These are phyloP conservation scores for Nymphalis io DNA, from an alignment of 1,140 invertebrate genomes.

Conservation along the genomic window DNA sequence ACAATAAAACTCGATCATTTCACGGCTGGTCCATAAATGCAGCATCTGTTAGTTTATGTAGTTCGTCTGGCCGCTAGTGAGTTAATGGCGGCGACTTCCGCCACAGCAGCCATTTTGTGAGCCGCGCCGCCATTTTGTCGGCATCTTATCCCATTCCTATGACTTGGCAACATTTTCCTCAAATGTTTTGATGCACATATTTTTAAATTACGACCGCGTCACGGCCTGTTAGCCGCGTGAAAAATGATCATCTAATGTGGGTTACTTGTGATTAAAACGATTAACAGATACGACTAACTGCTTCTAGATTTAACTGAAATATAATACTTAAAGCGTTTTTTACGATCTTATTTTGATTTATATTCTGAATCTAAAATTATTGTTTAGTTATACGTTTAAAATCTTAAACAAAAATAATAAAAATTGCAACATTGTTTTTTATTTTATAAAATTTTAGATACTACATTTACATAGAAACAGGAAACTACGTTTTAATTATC, in stretches of 20 bases:
- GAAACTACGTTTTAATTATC: constrained; percentile 15
- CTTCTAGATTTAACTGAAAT: background rate
- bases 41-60: constrained; percentile 51
- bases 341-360: background rate
- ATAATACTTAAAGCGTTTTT: background rate
- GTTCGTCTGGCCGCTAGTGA: constrained; percentile 47
- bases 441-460: too few relatives aligned
- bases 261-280: constrained; percentile 16
- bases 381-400: background rate
- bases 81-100: constrained; percentile 55
- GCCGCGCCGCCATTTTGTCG: constrained; percentile 45
- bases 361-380: background rate
- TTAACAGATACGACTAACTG: background rate
- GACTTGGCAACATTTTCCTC: constrained; percentile 19
- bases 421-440: too few relatives aligned
- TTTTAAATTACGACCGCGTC: constrained; percentile 33
- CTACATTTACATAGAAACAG: background rate
- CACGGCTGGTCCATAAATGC: constrained; percentile 48
- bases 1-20: constrained; percentile 52
- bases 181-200: constrained; percentile 24
- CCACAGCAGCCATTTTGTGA: constrained; percentile 43
- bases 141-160: constrained; percentile 29
- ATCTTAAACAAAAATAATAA: background rate
- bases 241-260: constrained; percentile 27
- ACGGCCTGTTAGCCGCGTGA: constrained; percentile 33